Conservation (phyloP, 1,140 invertebrate species). For the Saxidomus purpurata region DNA sequence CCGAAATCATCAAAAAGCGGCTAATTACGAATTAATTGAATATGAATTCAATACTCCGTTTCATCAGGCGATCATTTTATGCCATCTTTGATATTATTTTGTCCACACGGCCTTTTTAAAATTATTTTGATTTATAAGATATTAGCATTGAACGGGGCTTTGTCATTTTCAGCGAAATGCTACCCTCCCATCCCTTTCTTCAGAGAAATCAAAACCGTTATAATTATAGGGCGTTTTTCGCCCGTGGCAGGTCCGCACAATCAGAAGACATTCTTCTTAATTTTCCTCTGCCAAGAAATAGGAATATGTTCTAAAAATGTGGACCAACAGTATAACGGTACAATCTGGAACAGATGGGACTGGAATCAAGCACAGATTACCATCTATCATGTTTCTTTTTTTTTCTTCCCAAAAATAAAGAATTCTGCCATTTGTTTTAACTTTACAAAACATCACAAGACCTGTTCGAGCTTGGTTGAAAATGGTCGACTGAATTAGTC, state of each 20-base stretch:
- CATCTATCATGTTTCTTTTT: conserved; percentile 58
- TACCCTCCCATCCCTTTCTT: conserved; percentile 57
- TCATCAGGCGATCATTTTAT: conserved; percentile 26
- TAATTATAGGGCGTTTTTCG: conserved; percentile 60
- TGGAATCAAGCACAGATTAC: conserved; percentile 1
- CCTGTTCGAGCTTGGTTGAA: neutral
- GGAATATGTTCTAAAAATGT: conserved; percentile 54
- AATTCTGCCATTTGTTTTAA: neutral
- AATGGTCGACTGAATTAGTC: too few species aligned
- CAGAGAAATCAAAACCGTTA: conserved; percentile 68
- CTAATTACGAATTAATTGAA: conserved; percentile 67
- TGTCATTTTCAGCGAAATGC: conserved; percentile 51
- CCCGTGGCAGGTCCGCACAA: conserved; percentile 44
- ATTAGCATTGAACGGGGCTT: conserved; percentile 37
- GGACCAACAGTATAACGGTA: conserved; percentile 46
- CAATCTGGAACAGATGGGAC: conserved; percentile 55
- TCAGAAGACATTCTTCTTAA: conserved; percentile 62
- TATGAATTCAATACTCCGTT: conserved; percentile 68
- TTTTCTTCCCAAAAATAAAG: neutral
- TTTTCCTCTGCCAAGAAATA: conserved; percentile 18
- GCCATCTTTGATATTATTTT: conserved; percentile 49
- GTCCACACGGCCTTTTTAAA: conserved; percentile 19
- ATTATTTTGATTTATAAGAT: conserved; percentile 54
- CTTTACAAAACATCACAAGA: neutral
- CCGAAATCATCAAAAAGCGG: conserved; percentile 50